phyloP scores from a whole-genome alignment of 2,113 vertebrate species.

The Amphilophus citrinellus region DNA sequence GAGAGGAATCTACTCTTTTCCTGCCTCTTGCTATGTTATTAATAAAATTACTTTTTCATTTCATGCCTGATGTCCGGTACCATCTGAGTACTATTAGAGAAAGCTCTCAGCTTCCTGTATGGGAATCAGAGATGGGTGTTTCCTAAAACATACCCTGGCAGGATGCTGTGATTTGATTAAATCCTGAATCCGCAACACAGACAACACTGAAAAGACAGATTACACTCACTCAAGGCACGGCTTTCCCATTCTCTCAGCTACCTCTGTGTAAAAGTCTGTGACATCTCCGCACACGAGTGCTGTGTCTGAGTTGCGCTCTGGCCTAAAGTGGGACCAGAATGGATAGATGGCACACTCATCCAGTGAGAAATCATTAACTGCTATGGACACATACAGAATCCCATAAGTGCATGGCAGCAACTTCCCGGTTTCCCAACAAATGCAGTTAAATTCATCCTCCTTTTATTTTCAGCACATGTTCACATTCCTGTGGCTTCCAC shows the following conservation, averaged over 20 bases:
- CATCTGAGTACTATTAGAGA: constrained; percentile 69
- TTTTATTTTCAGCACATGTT: constrained; percentile 56
- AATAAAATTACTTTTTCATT: constrained; percentile 79
- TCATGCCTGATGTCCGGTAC: constrained; percentile 47
- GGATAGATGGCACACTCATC: constrained; percentile 14
- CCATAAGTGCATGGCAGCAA: constrained; percentile 8
- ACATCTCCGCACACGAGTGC: constrained; percentile 40
- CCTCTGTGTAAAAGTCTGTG: constrained; percentile 58
- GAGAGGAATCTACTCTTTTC: constrained; percentile 62
- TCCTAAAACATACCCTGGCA: constrained; percentile 60
- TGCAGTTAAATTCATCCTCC: constrained; percentile 35
- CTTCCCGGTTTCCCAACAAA: constrained; percentile 36
- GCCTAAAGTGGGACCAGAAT: constrained; percentile 36
- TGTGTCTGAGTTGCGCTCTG: constrained; percentile 30
- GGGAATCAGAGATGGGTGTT: constrained; percentile 55
- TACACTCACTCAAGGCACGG: constrained; percentile 29
- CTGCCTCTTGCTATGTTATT: constrained; percentile 70
- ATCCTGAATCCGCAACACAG: constrained; percentile 51
- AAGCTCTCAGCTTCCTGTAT: constrained; percentile 71
- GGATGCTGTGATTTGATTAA: constrained; percentile 71
- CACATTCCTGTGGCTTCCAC: constrained; percentile 55
- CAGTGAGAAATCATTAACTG: constrained; percentile 14
- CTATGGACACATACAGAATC: background rate
- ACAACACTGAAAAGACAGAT: constrained; percentile 64
- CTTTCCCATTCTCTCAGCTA: constrained; percentile 36